These are phyloP conservation scores for Ctenochaetus hawaiiensis DNA, from an alignment of 2,797 vertebrate genomes.

Conservation along the genomic window DNA sequence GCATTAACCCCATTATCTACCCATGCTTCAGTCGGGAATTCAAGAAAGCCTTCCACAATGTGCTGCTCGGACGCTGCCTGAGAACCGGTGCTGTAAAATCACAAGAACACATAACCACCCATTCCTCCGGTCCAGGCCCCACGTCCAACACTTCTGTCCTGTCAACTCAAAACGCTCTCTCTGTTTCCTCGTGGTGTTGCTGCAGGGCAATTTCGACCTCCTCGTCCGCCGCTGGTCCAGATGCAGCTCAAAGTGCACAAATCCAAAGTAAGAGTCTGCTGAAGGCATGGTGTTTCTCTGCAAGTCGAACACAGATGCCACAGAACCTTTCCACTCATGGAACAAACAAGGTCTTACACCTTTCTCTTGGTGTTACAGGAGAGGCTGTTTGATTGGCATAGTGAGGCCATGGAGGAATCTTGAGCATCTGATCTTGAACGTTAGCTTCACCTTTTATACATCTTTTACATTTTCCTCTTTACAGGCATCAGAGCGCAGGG, in stretches of 20 bases:
- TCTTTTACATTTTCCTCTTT: slow-evolving; percentile 22
- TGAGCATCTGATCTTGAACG: not conserved
- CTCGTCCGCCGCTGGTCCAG: slow-evolving; percentile 9
- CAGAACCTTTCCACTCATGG: slow-evolving; percentile 36
- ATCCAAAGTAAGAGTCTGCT: slow-evolving; percentile 88
- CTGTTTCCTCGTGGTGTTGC: slow-evolving; percentile 47
- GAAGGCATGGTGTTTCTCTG: slow-evolving; percentile 89
- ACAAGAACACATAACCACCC: slow-evolving; percentile 66
- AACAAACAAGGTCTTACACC: slow-evolving; percentile 85
- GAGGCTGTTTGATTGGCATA: slow-evolving; percentile 85
- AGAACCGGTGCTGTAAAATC: slow-evolving; percentile 69
- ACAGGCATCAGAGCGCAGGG: slow-evolving; percentile 7
- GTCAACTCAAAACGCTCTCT: slow-evolving; percentile 1
- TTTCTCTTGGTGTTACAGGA: slow-evolving; percentile 85
- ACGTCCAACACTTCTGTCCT: slow-evolving; percentile 50
- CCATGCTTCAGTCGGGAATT: slow-evolving; percentile 97
- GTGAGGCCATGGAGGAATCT: not conserved
- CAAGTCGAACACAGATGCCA: slow-evolving; percentile 41
- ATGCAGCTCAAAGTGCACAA: slow-evolving; percentile 62
- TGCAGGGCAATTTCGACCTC: slow-evolving; percentile 51
- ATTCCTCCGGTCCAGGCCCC: slow-evolving; percentile 21
- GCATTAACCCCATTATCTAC: slow-evolving; percentile 98
- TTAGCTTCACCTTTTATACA: slow-evolving; percentile 13
- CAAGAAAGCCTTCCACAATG: slow-evolving; percentile 94
- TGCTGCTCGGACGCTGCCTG: slow-evolving; percentile 89